These are phyloP conservation scores for Myotis vivesi DNA, from an alignment of 2,797 vertebrate species.

Conservation along the genomic window DNA sequence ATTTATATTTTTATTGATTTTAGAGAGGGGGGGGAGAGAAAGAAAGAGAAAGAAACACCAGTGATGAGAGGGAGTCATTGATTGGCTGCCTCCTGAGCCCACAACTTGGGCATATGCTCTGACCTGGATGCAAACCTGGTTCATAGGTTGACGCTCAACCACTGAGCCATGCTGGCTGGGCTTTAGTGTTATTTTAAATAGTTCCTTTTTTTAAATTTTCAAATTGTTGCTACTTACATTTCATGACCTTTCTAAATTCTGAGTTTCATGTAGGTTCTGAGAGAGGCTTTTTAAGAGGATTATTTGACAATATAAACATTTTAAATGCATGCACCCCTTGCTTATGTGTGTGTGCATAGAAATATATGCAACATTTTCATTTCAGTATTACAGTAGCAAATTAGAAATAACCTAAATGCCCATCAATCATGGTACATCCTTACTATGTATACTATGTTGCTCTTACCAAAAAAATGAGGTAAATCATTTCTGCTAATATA, in stretches of 20 bases:
- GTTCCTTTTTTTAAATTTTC: not conserved
- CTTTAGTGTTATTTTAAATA: not conserved
- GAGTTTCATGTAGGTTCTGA: not conserved
- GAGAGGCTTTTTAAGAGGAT: not conserved
- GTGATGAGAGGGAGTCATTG: no score
- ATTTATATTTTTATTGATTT: no score
- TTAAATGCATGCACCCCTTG: not conserved
- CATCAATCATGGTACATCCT: not conserved
- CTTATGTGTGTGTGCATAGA: not conserved
- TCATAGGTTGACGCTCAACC: no score
- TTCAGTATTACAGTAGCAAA: not conserved
- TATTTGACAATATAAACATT: not conserved
- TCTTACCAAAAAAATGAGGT: not conserved
- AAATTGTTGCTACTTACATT: not conserved
- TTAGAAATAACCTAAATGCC: constrained; percentile 29
- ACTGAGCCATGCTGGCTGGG: no score
- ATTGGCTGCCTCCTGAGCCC: no score
- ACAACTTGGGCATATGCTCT: no score
- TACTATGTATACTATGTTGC: not conserved
- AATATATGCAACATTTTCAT: not conserved
- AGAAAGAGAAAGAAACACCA: no score
- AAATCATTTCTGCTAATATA: not conserved
- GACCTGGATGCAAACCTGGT: no score
- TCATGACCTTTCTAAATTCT: not conserved
- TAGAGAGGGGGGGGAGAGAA: no score